Conservation (phyloP, 2,888 invertebrate genomes). For the Cloeon dipterum region DNA sequence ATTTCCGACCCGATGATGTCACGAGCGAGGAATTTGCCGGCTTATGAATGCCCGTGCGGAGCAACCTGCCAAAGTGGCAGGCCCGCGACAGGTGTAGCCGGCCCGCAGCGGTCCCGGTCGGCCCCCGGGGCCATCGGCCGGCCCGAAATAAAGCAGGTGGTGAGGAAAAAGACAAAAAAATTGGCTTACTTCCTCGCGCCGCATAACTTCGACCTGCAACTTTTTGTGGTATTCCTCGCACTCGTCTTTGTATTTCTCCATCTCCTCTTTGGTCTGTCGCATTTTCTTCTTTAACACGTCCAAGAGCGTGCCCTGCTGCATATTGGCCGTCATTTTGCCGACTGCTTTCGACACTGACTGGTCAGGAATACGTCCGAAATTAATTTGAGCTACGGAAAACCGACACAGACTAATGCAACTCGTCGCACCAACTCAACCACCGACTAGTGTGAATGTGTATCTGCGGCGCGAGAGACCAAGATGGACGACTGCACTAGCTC, state of each 20-base stretch:
- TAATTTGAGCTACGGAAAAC: no score
- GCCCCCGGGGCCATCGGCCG: slow-evolving; percentile 2
- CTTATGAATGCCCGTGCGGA: slow-evolving; percentile 1
- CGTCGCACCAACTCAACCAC: no score
- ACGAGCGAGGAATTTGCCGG: not conserved
- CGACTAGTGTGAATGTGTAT: no score
- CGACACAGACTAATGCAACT: not conserved
- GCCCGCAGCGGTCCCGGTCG: slow-evolving; percentile 7
- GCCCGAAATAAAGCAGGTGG: slow-evolving; percentile 4
- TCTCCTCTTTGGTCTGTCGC: slow-evolving; percentile 96
- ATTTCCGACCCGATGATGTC: slow-evolving; percentile 3
- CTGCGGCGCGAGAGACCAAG: no score
- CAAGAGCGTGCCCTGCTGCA: slow-evolving; percentile 80
- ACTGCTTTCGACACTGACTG: no score
- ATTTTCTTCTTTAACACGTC: slow-evolving; percentile 99
- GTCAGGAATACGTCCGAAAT: no score
- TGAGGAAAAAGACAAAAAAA: slow-evolving; percentile 3
- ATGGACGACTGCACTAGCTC: not conserved
- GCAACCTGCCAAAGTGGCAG: slow-evolving; percentile 1
- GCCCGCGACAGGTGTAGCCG: slow-evolving; percentile 7
- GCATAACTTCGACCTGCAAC: slow-evolving; percentile 83
- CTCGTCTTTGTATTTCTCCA: slow-evolving; percentile 95
- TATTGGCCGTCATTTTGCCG: slow-evolving; percentile 68
- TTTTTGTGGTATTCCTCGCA: slow-evolving; percentile 90
- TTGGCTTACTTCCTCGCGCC: slow-evolving; percentile 87